Base-by-base conservation (phyloP, 2,888 invertebrate species). In the Aphrophora alni region DNA sequence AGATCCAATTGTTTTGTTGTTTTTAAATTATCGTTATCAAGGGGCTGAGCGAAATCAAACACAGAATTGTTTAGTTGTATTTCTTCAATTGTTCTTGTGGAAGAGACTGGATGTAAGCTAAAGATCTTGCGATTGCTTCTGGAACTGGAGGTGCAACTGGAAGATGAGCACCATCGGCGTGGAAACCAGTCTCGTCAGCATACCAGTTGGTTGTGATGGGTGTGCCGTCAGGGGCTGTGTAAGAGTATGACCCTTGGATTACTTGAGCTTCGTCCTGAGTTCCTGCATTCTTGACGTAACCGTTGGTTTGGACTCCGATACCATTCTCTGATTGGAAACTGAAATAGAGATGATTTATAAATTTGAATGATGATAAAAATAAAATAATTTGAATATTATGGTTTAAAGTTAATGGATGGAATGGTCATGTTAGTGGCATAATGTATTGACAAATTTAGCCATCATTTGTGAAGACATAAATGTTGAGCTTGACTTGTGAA, bases 121-220 rank as follows among this genome's bases (percentile, higher is more conserved):
- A 80, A 38, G 85, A 84, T 80, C 82, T 84, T 44, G 83, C 83
- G 85, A 93, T 93, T 71, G 92, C 93, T 86, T 91, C 92, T 38
- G 95, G 94, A 84, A 94, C 90, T 27, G 94, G 94, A 59, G 94
- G 95, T 8, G 94, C 92, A n/a, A 93, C 94, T 68, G 95, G 95
- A 84, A 95, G 88, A 88, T 95, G 95, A 69, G 93, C 93, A 77
- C 95, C 95, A 85, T 91, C 91, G 14, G 95, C 93, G 86, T 93
- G 92, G 88, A 94, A 95, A 80, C 95, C 95, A 87, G 93, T 93
- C 88, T 95, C 95, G 87, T 95, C 86, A 28, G 86, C 86, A 77
- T 83, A 80, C 82, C 85, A 86, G 75, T 82, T 83, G 77, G 85
- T 82, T 25, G 81, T 82, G 80, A 85, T 82, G 38, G 83, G 84